Evolutionary conservation across 2,888 invertebrate species (phyloP), one percentile per base, ranked within the genome.

Genomic region (Tryphoninae sp.): DNA sequence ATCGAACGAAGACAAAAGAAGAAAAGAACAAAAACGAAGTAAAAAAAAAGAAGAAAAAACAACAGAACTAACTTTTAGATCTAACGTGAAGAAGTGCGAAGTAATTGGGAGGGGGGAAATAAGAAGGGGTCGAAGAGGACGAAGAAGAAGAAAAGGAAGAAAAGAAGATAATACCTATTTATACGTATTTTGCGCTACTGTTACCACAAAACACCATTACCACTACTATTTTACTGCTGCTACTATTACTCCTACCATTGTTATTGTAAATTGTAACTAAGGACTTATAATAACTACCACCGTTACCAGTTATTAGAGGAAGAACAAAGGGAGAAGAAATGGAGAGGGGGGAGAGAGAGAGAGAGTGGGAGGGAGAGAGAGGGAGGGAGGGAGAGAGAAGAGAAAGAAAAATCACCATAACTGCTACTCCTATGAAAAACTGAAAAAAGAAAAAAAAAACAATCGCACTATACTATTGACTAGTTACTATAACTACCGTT

Each of bases 81-180:
- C 6, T 33, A 33, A 33, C 33, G 33, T 7, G 33, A 33, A 33
- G 6, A 33, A 33, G 33, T 1, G 33, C 2, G 33, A 33, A 6
- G 33, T 33, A 33, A 33, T 19, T 19, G 0, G 19, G 19, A 1
- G 19, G 19, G 33, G 6, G 33, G 6, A 0, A 6, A 33, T 33
- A 33, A 33, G 22, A 88, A 88, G 89, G 87, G 88, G 88, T 89
- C 89, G 85, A 88, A 87, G 86, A 87, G 19, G 67, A 59, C 23
- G 16, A 75, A 74, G 45, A 69, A 64, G 51, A 58, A 55, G 73
- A 73, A 26, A 11, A 26, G 49, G 74, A 77, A 68, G 61, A 61
- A 80, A 53, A 22, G 55, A 33, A 40, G 16, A 53, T 22, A 72
- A 22, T 64, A 74, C 58, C 77, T 83, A 78, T 83, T 83, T 83